These are phyloP conservation scores for Watsonalla binaria DNA, from an alignment of 2,888 invertebrate species.

Conservation along the genomic window DNA sequence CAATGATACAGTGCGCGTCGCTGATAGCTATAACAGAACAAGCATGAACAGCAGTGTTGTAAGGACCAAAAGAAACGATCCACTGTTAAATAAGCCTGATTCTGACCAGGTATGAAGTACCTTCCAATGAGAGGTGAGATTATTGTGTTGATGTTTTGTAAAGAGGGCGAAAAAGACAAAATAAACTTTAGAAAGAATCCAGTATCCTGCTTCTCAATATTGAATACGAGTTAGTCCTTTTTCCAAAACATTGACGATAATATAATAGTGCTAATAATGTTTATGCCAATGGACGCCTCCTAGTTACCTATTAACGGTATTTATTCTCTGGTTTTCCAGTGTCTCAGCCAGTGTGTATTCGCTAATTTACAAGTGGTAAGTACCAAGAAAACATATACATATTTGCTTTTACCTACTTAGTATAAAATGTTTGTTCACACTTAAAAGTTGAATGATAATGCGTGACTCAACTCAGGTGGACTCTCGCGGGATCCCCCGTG, in stretches of 20 bases:
- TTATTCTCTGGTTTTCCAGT: slow-evolving; percentile 47
- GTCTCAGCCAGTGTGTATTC: slow-evolving; percentile 73
- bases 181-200: too few species aligned
- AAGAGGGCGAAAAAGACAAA: too few species aligned
- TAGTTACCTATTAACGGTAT: not conserved
- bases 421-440: not conserved
- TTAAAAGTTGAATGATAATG: not conserved
- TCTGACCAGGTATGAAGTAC: slow-evolving; percentile 46
- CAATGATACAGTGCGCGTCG: slow-evolving; percentile 26
- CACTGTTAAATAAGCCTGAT: slow-evolving; percentile 44
- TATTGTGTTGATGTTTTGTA: too few species aligned
- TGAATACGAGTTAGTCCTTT: too few species aligned
- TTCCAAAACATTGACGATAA: too few species aligned
- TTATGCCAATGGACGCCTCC: not conserved
- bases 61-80: slow-evolving; percentile 46
- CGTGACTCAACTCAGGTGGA: slow-evolving; percentile 48
- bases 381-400: slow-evolving; percentile 5
- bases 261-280: too few species aligned
- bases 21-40: slow-evolving; percentile 16
- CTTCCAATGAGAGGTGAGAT: too few species aligned
- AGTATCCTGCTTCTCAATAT: too few species aligned
- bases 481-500: slow-evolving; percentile 63
- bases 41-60: slow-evolving; percentile 19
- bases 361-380: slow-evolving; percentile 73
- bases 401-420: not conserved